Base-by-base conservation (phyloP, 2,113 vertebrate species). In the Hypanus sabinus region DNA sequence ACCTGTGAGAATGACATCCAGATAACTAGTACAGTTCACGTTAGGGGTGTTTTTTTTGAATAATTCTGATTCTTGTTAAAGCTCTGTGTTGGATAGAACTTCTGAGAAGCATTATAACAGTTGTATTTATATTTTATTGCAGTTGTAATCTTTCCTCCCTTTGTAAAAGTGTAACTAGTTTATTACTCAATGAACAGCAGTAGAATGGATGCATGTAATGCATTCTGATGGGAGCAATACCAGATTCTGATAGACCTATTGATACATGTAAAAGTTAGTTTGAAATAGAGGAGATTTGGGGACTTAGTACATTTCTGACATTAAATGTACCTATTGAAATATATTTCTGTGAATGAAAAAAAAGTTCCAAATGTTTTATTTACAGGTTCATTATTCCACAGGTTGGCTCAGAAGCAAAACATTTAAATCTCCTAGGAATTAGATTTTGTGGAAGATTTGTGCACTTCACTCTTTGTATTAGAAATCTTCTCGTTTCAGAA, bases 341-440 rank as follows among this genome's bases (percentile, higher is more conserved):
- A 46, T 46, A 68, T 73, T 93, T 24, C 68, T 46, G 90, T 27
- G 70, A 75, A 93, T 46, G 30, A 36, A 73, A 55, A 22, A 73
- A 20, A 68, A 38, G 62, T 93, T 46, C 5, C 71, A 70, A 22
- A 73, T 12, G 10, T 46, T 46, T 93, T 90, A 68, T 93, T 73
- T 27, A 6, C 36, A 65, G 60, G 30, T 33, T 90, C 14, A 65
- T 2, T 10, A 30, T 87, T 90, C 18, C 60, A 33, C 85, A 36
- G 57, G 85, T 65, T 62, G 65, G 91, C 38, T 55, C 36, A 55
- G 38, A 55, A 93, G 38, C 46, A 46, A 73, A 93, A 73, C 10
- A 11, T 75, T 46, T 73, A 93, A 93, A 55, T 93, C 91, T 55
- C 68, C 30, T 75, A 24, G 91, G 91, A 73, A 24, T 93, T 27